Percentiles rank a stretch among this genome's conserved stretches.
phyloP scores from a whole-genome alignment of 2,113 vertebrate genomes.

The Indri indri region DNA sequence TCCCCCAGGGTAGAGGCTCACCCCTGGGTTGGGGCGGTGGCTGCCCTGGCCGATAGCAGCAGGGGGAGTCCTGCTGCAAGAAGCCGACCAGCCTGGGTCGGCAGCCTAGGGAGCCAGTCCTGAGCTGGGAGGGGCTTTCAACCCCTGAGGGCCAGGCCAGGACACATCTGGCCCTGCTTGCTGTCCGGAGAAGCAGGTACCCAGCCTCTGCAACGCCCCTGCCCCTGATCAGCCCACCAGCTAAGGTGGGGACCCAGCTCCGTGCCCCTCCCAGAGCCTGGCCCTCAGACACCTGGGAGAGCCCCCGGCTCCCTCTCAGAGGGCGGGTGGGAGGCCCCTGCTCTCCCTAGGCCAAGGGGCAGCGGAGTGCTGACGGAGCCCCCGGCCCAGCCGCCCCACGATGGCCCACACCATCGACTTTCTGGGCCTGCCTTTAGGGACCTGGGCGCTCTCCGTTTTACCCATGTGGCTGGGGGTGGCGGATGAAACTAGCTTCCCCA shows the following conservation, averaged over 20 bases:
- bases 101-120: background rate
- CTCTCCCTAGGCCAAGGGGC: background rate
- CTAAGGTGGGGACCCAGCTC: background rate
- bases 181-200: background rate
- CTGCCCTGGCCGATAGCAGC: background rate
- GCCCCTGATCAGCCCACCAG: background rate
- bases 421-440: constrained; percentile 54
- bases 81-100: background rate
- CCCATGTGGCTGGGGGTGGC: background rate
- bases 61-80: background rate
- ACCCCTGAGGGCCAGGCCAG: background rate
- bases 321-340: background rate
- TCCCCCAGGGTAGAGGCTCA: background rate
- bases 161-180: background rate
- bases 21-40: accelerated
- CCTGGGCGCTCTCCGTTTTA: background rate
- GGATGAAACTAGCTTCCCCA: background rate
- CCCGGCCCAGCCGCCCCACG: background rate
- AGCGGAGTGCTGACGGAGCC: background rate
- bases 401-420: background rate
- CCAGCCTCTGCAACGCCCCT: background rate
- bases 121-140: background rate
- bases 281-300: background rate
- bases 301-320: background rate
- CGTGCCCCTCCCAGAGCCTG: background rate